These are phyloP conservation scores for Trachythela sp. DNA, from an alignment of 64 coral and sea anemone species.

Conservation along the genomic window DNA sequence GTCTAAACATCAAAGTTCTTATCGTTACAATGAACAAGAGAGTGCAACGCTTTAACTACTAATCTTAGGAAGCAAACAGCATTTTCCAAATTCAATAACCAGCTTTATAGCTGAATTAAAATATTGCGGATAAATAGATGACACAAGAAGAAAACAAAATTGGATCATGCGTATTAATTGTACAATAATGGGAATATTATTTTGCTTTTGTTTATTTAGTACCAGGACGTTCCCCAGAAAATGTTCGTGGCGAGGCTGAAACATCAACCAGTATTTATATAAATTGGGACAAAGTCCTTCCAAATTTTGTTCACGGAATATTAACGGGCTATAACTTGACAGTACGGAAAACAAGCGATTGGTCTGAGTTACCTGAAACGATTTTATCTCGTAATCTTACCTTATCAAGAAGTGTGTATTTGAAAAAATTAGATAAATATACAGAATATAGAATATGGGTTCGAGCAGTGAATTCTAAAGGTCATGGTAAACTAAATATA, in stretches of 20 bases:
- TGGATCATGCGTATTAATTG: no score
- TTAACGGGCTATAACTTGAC: not conserved
- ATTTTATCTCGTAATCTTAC: not conserved
- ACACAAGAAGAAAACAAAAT: no score
- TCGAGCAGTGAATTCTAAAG: not conserved
- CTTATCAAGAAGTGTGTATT: not conserved
- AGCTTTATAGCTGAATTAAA: no score
- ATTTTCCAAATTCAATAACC: no score
- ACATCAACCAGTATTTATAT: not conserved
- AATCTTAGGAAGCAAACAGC: no score
- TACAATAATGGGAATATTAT: no score
- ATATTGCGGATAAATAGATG: no score
- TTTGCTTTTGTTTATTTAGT: no score
- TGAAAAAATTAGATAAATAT: not conserved
- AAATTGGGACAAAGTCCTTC: not conserved
- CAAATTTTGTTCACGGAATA: conserved; percentile 14
- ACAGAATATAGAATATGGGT: not conserved
- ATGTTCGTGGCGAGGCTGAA: not conserved
- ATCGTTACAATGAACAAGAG: no score
- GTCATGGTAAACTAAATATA: not conserved
- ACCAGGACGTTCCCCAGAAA: not conserved
- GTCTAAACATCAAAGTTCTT: no score
- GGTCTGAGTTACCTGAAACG: no score
- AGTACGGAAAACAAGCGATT: not conserved
- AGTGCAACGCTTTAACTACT: no score